Percentiles rank a stretch among this genome's conserved stretches.
Evolutionary conservation across 1,140 invertebrate species (phyloP).

Genomic region (Drosophila nebulosa): DNA sequence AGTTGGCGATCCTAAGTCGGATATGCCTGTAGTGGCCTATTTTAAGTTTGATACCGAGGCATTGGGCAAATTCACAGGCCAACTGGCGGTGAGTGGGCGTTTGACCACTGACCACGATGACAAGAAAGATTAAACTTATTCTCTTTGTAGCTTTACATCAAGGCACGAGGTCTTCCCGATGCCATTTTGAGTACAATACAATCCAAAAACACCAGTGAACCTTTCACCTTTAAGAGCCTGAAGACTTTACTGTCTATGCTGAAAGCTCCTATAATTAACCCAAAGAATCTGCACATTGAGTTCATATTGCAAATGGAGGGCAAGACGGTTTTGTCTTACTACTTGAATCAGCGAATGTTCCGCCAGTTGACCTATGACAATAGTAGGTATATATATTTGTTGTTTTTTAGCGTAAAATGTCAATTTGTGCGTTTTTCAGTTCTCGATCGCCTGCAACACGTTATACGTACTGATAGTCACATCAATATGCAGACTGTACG

Average conservation of each 20-base stretch:
- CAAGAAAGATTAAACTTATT: neutral
- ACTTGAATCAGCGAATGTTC: slow-evolving; percentile 83
- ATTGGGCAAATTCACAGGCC: slow-evolving; percentile 82
- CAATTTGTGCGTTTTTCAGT: slow-evolving; percentile 28
- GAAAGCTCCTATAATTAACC: slow-evolving; percentile 81
- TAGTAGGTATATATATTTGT: slow-evolving; percentile 53
- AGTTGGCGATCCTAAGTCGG: slow-evolving; percentile 84
- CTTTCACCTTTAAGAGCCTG: slow-evolving; percentile 81
- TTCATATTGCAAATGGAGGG: slow-evolving; percentile 83
- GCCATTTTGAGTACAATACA: slow-evolving; percentile 70
- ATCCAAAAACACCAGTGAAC: slow-evolving; percentile 76
- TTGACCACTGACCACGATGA: no score
- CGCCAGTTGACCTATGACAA: slow-evolving; percentile 79
- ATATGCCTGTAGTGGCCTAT: slow-evolving; percentile 84
- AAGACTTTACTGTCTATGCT: slow-evolving; percentile 82
- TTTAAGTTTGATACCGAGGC: slow-evolving; percentile 84
- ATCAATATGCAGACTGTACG: slow-evolving; percentile 78
- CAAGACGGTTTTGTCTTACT: slow-evolving; percentile 83
- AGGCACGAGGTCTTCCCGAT: slow-evolving; percentile 82
- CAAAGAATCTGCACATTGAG: slow-evolving; percentile 83
- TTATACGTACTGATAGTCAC: slow-evolving; percentile 72
- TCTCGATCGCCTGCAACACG: slow-evolving; percentile 53
- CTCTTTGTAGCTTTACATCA: slow-evolving; percentile 82
- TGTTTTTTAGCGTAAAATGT: neutral
- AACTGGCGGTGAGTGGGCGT: slow-evolving; percentile 82